Conservation (phyloP, 2,113 vertebrate species). For the Gorsachius goisagi region DNA sequence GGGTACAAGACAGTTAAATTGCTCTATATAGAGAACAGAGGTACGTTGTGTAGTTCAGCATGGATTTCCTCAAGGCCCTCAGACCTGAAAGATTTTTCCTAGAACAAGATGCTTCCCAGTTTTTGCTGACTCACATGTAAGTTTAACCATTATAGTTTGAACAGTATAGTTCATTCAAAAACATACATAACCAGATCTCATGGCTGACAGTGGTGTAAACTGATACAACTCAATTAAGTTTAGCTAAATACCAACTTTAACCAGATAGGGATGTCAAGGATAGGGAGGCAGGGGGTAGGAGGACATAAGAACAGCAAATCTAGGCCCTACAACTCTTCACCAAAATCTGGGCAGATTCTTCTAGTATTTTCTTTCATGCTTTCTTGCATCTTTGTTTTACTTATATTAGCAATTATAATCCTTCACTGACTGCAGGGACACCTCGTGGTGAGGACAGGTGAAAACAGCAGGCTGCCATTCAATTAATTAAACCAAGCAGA, state of each 20-base stretch:
- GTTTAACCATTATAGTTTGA: neutral
- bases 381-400: neutral
- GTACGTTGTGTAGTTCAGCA: neutral
- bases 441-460: slow-evolving; percentile 50
- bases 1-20: neutral
- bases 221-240: neutral
- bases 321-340: neutral
- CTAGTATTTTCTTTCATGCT: slow-evolving; percentile 18
- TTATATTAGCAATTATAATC: neutral
- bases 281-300: accelerated
- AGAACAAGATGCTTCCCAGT: neutral
- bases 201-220: neutral
- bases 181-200: neutral
- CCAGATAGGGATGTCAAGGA: neutral
- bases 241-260: neutral
- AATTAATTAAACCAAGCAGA: neutral
- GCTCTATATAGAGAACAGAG: neutral
- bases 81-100: neutral
- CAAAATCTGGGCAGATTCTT: neutral
- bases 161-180: neutral
- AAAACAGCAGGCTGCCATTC: slow-evolving; percentile 17
- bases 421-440: slow-evolving; percentile 54
- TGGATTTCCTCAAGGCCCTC: neutral
- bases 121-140: neutral
- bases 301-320: neutral